Base-by-base conservation (phyloP, 2,797 vertebrate species). In the Tragelaphus eurycerus region DNA sequence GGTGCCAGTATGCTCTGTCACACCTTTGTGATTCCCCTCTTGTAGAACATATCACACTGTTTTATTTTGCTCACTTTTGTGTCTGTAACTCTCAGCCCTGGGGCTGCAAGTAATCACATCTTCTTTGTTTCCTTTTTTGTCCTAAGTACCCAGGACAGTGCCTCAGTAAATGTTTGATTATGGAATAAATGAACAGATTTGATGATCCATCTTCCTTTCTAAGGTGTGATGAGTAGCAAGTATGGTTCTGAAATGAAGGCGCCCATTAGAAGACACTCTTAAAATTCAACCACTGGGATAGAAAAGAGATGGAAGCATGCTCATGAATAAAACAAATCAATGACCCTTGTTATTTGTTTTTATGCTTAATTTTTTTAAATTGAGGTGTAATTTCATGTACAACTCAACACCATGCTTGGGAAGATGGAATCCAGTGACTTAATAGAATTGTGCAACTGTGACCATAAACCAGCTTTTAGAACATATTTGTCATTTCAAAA, bases 281-380 rank as follows among this genome's bases (percentile, higher is more conserved):
- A 54, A 74, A 82, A 91, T 55, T 67, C 12, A 76, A 0, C 11
- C 38, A 27, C 1, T 79, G 13, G 4, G 15, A 7, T 3, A 0
- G 13, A 38, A 29, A 14, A 89, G 81, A 95, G 38, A 38, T 54
- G 23, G 19, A 55, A 85, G 27, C 86, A 23, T 60, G 43, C 78
- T 31, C 11, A 15, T 43, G 62, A 85, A 95, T 54, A 93, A 93
- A 81, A 34, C 38, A 57, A 16, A 74, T 62, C 43, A 74, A 1
- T 38, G 52, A 71, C 50, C 4, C 31, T 88, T 92, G 43, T 74
- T 89, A 43, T 46, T 95, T 93, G 55, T 91, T 96, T 94, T 93
- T 86, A 87, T 79, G 15, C 31, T 90, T 54, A 62, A 31, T n/a
- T 76, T 93, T 93, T 92, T 81, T 60, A 6, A 67, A 62, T 50